phyloP scores from a whole-genome alignment of 2,888 invertebrate species.

The Bombyx huttoni region DNA sequence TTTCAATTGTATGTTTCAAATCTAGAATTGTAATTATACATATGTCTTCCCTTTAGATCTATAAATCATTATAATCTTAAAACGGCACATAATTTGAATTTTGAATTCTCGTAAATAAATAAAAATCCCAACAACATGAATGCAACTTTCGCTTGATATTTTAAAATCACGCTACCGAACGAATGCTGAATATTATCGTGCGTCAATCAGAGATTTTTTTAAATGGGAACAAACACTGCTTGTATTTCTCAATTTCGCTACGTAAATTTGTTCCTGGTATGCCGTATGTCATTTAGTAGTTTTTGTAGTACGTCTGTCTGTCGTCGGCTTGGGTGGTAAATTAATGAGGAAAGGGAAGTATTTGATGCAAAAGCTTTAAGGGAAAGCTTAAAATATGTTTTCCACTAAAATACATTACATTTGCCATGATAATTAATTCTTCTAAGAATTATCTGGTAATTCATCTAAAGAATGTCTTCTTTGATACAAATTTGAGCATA shows the following conservation, averaged over 20 bases:
- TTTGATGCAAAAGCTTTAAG: constrained; percentile 49
- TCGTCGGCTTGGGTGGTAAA: constrained; percentile 61
- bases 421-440: no score
- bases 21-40: no score
- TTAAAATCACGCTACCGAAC: constrained; percentile 59
- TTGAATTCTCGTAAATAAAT: no score
- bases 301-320: constrained; percentile 33
- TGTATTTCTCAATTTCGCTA: constrained; percentile 65
- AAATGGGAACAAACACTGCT: constrained; percentile 35
- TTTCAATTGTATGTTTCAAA: no score
- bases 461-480: no score
- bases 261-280: constrained; percentile 50
- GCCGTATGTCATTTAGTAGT: constrained; percentile 62
- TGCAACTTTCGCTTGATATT: constrained; percentile 29
- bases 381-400: constrained; percentile 6
- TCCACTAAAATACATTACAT: no score
- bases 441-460: no score
- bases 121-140: no score
- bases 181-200: constrained; percentile 55
- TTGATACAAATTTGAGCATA: no score
- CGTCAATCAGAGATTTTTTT: constrained; percentile 64
- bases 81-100: no score
- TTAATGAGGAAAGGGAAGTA: constrained; percentile 61
- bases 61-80: no score
- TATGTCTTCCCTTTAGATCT: no score